Percentiles rank a stretch among this genome's conserved stretches.
phyloP scores from a whole-genome alignment of 1,140 invertebrate genomes.

The Popillia japonica region DNA sequence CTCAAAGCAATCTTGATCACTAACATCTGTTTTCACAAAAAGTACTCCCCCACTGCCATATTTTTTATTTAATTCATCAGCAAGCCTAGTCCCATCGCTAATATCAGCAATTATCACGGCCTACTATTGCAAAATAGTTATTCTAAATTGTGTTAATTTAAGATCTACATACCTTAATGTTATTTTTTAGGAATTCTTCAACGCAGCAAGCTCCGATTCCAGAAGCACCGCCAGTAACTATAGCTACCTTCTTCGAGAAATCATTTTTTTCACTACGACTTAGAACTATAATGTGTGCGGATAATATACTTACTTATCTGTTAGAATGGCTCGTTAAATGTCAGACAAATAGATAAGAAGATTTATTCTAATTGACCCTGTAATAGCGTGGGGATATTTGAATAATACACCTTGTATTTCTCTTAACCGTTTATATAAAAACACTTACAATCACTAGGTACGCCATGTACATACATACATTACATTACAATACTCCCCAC shows the following conservation, averaged over 20 bases:
- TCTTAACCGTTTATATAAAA: too few relatives aligned
- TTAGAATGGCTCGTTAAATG: too few relatives aligned
- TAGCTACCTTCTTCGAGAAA: slow-evolving; percentile 33
- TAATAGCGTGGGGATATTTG: too few relatives aligned
- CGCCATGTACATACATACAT: too few relatives aligned
- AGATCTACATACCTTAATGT: slow-evolving; percentile 28
- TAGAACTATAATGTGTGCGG: neutral
- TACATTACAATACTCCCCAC: too few relatives aligned
- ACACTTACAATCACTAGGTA: too few relatives aligned
- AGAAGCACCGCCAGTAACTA: slow-evolving; percentile 36
- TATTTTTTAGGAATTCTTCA: slow-evolving; percentile 35
- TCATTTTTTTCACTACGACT: slow-evolving; percentile 3
- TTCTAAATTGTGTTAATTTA: neutral
- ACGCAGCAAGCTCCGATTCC: slow-evolving; percentile 36
- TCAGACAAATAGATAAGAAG: too few relatives aligned
- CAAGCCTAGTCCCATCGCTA: neutral
- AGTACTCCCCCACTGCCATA: neutral
- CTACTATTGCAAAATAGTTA: neutral
- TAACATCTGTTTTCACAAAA: slow-evolving; percentile 5
- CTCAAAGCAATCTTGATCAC: neutral
- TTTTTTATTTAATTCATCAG: neutral
- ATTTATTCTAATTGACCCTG: too few relatives aligned
- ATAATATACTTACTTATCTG: neutral
- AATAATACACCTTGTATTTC: too few relatives aligned
- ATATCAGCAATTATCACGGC: slow-evolving; percentile 1